Evolutionary conservation across 2,113 vertebrate species (phyloP).

Genomic region (Psilopsiagon aurifrons): DNA sequence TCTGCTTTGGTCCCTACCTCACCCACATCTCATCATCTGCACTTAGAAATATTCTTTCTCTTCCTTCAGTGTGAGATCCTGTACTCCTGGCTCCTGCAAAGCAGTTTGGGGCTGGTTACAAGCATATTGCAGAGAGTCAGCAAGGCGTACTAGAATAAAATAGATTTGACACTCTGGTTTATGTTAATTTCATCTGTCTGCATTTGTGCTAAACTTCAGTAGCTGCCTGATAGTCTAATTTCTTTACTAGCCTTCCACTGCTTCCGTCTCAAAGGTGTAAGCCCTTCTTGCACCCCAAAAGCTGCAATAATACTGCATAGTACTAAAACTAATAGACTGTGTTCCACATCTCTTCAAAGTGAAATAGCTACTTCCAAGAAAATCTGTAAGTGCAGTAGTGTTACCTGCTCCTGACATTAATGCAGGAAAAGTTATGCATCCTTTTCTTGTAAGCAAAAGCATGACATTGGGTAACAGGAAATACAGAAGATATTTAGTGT

Average conservation of each 20-base stretch:
- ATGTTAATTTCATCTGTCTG: neutral
- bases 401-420: neutral
- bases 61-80: neutral
- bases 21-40: neutral
- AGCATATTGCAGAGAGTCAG: neutral
- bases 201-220: neutral
- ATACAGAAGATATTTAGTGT: neutral
- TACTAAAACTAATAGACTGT: neutral
- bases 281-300: neutral
- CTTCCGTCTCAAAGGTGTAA: neutral
- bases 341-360: neutral
- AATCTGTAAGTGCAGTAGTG: neutral
- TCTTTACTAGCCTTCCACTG: neutral
- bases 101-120: neutral
- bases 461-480: neutral
- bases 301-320: neutral
- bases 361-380: neutral
- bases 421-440: neutral
- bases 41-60: neutral
- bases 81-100: neutral
- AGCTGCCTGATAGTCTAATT: neutral
- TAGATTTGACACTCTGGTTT: neutral
- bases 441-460: neutral
- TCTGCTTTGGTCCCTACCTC: neutral
- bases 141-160: neutral